A percentile compares a stretch with the other conserved stretches of the same genome.
phyloP scores from a whole-genome alignment of 2,888 invertebrate species.

The Amphipoea lucens region DNA sequence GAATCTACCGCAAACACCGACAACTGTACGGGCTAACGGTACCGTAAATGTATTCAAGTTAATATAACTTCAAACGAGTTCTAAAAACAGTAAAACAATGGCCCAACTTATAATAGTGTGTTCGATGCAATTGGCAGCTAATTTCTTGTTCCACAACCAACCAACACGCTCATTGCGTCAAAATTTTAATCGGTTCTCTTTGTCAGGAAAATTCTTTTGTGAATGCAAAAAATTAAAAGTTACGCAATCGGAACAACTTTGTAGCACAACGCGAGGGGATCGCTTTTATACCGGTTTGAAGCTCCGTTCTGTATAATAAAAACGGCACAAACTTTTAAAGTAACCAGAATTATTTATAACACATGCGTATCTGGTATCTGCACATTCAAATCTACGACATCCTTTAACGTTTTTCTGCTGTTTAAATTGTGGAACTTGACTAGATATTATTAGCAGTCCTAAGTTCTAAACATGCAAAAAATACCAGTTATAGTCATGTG shows the following conservation, averaged over 20 bases:
- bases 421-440: slow-evolving; percentile 33
- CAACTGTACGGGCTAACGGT: slow-evolving; percentile 65
- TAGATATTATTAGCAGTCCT: slow-evolving; percentile 24
- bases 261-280: slow-evolving; percentile 46
- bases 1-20: slow-evolving; percentile 52
- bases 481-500: slow-evolving; percentile 14
- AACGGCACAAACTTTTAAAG: slow-evolving; percentile 48
- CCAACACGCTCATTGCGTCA: slow-evolving; percentile 80
- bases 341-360: slow-evolving; percentile 58
- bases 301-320: slow-evolving; percentile 50
- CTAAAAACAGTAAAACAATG: slow-evolving; percentile 88
- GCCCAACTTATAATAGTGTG: slow-evolving; percentile 88
- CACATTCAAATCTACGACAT: slow-evolving; percentile 51
- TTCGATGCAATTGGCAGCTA: slow-evolving; percentile 89
- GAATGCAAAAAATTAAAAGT: slow-evolving; percentile 66
- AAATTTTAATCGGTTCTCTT: slow-evolving; percentile 83
- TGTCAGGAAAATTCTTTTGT: slow-evolving; percentile 71
- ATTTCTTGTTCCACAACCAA: slow-evolving; percentile 84
- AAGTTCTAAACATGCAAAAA: slow-evolving; percentile 20
- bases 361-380: slow-evolving; percentile 42
- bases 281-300: slow-evolving; percentile 55
- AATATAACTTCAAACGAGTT: slow-evolving; percentile 79
- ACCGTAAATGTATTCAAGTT: slow-evolving; percentile 73
- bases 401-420: slow-evolving; percentile 49
- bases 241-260: slow-evolving; percentile 61